Evolutionary conservation across 2,888 invertebrate species (phyloP).

Genomic region (Clivina fossor): DNA sequence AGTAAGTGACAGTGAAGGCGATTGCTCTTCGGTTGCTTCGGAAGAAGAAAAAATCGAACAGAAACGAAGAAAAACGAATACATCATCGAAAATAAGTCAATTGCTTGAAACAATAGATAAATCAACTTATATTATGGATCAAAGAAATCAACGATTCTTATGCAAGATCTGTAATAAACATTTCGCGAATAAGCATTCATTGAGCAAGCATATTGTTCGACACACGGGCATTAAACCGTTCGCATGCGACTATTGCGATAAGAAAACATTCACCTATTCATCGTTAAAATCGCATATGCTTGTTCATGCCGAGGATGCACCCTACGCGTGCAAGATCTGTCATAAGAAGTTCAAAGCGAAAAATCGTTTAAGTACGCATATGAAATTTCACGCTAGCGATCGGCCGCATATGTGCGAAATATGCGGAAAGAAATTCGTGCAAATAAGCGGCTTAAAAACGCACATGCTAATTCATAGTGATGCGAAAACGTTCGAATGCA

Average conservation of each 20-base stretch:
- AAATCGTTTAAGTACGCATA: slow-evolving; percentile 11
- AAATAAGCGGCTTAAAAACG: slow-evolving; percentile 19
- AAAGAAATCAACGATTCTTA: slow-evolving; percentile 14
- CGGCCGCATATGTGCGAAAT: slow-evolving; percentile 22
- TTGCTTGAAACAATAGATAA: slow-evolving; percentile 9
- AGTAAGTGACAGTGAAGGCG: neutral
- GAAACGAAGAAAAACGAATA: slow-evolving; percentile 6
- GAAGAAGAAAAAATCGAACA: too few species aligned
- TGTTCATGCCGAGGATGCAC: slow-evolving; percentile 13
- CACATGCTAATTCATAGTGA: slow-evolving; percentile 17
- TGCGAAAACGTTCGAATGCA: slow-evolving; percentile 15
- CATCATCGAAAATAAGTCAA: slow-evolving; percentile 9
- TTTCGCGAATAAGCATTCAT: slow-evolving; percentile 16
- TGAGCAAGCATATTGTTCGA: slow-evolving; percentile 22
- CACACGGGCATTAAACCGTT: slow-evolving; percentile 26
- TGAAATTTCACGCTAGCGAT: slow-evolving; percentile 20
- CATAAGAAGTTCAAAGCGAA: slow-evolving; percentile 17
- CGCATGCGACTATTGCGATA: slow-evolving; percentile 21
- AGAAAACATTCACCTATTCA: slow-evolving; percentile 20
- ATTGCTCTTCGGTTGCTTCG: too few species aligned
- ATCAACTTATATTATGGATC: slow-evolving; percentile 14
- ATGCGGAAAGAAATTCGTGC: slow-evolving; percentile 20
- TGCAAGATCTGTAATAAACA: slow-evolving; percentile 18
- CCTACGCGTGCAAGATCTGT: slow-evolving; percentile 10
- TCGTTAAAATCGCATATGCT: slow-evolving; percentile 20